Conservation (phyloP, 1,140 invertebrate genomes). For the Cryptotermes secundus region DNA sequence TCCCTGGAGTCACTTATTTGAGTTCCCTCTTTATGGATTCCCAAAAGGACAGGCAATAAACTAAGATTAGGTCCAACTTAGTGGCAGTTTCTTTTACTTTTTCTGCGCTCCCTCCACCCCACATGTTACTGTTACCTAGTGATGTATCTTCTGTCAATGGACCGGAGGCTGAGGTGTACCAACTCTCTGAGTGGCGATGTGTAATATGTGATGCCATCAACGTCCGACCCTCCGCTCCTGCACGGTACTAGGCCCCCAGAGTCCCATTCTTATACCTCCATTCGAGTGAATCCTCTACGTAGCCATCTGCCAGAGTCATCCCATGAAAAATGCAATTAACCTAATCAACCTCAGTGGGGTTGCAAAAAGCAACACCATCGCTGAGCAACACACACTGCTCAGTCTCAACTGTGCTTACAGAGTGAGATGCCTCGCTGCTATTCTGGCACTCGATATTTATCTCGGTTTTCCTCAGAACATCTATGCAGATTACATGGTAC, state of each 20-base stretch:
- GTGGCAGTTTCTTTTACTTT: constrained; percentile 12
- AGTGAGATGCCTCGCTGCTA: no score
- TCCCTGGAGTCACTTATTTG: background rate
- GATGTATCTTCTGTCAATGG: constrained; percentile 1
- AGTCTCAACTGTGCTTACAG: background rate
- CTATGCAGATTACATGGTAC: no score
- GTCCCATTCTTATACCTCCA: background rate
- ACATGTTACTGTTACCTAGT: background rate
- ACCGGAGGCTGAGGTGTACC: background rate
- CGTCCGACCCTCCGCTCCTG: background rate
- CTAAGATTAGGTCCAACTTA: constrained; percentile 2
- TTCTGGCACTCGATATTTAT: no score
- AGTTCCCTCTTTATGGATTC: constrained; percentile 12
- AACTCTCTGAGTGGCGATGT: background rate
- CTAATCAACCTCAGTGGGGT: constrained; percentile 14
- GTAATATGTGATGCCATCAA: constrained; percentile 16
- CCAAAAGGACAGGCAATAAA: background rate
- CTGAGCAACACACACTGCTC: background rate
- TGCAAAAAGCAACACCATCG: background rate
- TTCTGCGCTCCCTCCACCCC: background rate
- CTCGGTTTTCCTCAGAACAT: no score
- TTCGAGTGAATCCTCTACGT: background rate
- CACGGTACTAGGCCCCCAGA: background rate
- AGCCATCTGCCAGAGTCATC: constrained; percentile 17
- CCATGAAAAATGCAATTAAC: constrained; percentile 19